Conservation (phyloP, 2,888 invertebrate species). For the Melitaea athalia region DNA sequence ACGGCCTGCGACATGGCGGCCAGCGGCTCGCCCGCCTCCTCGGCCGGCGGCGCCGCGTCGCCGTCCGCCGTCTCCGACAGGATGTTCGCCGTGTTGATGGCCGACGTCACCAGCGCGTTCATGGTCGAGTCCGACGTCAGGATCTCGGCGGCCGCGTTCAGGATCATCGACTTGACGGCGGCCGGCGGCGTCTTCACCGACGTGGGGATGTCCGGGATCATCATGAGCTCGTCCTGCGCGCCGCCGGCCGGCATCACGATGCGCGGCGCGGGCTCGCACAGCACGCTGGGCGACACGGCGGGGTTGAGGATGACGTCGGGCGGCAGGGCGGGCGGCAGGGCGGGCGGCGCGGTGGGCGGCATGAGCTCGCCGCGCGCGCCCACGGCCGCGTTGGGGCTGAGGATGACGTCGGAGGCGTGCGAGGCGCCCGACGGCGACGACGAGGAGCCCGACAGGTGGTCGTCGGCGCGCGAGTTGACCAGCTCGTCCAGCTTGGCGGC, state of each 20-base stretch:
- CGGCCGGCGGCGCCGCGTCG: constrained; percentile 57
- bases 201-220: constrained; percentile 68
- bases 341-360: constrained; percentile 54
- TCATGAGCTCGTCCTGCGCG: constrained; percentile 65
- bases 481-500: constrained; percentile 83
- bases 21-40: constrained; percentile 65
- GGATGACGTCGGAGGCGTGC: constrained; percentile 67
- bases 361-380: constrained; percentile 62
- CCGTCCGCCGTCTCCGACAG: constrained; percentile 59
- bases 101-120: constrained; percentile 81
- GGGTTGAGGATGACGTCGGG: constrained; percentile 85
- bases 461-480: constrained; percentile 75
- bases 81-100: constrained; percentile 77
- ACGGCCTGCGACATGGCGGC: constrained; percentile 79
- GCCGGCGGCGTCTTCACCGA: constrained; percentile 82
- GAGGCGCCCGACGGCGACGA: constrained; percentile 60
- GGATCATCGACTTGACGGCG: constrained; percentile 88
- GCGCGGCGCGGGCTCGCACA: constrained; percentile 61
- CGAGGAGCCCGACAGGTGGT: constrained; percentile 64
- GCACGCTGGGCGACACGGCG: constrained; percentile 83
- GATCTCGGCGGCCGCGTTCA: constrained; percentile 88
- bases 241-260: constrained; percentile 51
- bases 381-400: constrained; percentile 60
- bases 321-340: constrained; percentile 71
- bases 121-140: constrained; percentile 84